phyloP scores from a whole-genome alignment of 2,797 vertebrate species.

The Gambelia wislizenii region DNA sequence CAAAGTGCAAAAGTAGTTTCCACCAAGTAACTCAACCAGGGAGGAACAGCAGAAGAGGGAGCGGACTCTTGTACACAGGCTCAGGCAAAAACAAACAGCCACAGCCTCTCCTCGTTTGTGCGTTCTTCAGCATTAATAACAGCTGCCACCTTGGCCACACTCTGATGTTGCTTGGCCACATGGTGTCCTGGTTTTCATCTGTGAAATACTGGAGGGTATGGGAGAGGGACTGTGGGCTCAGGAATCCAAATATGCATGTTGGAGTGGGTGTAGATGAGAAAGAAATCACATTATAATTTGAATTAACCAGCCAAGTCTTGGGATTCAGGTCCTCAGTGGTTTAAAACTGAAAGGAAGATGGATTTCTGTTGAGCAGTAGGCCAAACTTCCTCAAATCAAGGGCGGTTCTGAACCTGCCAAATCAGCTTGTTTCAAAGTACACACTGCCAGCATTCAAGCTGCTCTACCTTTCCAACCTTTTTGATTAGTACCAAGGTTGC shows the following conservation, averaged over 20 bases:
- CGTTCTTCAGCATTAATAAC: no score
- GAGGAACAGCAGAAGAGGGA: no score
- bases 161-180: no score
- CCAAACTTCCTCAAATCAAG: not conserved
- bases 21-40: no score
- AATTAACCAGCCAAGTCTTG: not conserved
- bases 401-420: not conserved
- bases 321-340: not conserved
- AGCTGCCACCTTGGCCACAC: no score
- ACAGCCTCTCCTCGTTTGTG: no score
- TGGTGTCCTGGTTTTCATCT: no score
- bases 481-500: not conserved
- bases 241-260: not conserved
- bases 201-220: no score
- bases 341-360: not conserved
- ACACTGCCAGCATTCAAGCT: not conserved
- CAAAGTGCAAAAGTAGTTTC: no score
- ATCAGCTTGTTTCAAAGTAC: not conserved
- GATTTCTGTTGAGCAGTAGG: not conserved
- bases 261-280: not conserved
- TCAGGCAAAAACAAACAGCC: no score
- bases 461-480: not conserved
- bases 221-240: not conserved
- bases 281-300: not conserved
- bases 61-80: no score